Conservation (phyloP, 2,888 invertebrate species). For the Pterobdella sp. region DNA sequence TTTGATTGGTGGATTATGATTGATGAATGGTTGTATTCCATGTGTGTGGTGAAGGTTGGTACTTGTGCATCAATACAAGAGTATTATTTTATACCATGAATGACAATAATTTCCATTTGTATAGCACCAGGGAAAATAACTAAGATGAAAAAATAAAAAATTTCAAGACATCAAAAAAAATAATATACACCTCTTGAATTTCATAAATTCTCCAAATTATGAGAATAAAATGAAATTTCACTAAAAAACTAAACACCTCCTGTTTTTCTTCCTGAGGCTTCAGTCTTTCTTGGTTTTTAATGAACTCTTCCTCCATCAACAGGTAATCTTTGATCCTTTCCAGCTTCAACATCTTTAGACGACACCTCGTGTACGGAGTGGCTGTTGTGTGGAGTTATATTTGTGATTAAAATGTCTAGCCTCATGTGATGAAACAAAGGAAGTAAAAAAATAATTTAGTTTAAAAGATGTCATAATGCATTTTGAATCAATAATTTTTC, state of each 20-base stretch:
- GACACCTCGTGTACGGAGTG: conserved; percentile 92
- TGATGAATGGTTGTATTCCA: neutral
- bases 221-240: too few species aligned
- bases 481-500: too few species aligned
- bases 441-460: neutral
- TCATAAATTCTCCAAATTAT: too few species aligned
- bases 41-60: neutral
- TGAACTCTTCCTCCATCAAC: conserved; percentile 98
- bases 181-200: too few species aligned
- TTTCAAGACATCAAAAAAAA: too few species aligned
- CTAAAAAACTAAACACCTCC: too few species aligned
- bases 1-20: neutral
- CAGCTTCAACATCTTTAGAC: conserved; percentile 83
- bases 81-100: too few species aligned
- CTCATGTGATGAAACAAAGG: neutral
- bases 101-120: too few species aligned
- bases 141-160: too few species aligned
- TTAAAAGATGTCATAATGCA: neutral
- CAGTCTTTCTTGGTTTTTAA: conserved; percentile 90
- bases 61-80: too few species aligned
- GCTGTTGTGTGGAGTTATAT: conserved; percentile 55
- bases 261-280: conserved; percentile 99
- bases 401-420: neutral
- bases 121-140: too few species aligned
- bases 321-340: conserved; percentile 97